phyloP scores from a whole-genome alignment of 2,888 invertebrate genomes.

The Gibbula magus region DNA sequence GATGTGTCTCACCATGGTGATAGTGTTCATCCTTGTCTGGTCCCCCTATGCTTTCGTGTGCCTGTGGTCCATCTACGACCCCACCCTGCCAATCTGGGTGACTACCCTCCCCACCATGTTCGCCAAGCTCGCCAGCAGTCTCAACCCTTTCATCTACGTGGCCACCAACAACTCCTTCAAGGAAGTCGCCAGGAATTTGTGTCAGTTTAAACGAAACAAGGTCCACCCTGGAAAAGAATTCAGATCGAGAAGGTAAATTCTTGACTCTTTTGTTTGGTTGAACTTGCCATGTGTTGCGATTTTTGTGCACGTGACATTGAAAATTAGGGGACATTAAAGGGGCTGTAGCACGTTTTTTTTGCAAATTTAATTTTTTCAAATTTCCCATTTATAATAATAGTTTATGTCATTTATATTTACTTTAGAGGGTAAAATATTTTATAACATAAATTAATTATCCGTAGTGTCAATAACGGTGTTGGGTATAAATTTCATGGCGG shows the following conservation, averaged over 20 bases:
- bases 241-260: neutral
- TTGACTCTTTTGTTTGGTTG: too few relatives aligned
- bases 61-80: constrained; percentile 37
- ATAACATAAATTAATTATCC: too few relatives aligned
- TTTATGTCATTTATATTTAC: too few relatives aligned
- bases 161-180: constrained; percentile 40
- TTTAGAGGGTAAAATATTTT: too few relatives aligned
- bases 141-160: constrained; percentile 43
- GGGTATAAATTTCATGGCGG: too few relatives aligned
- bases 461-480: too few relatives aligned
- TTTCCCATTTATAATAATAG: too few relatives aligned
- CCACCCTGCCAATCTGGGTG: constrained; percentile 36
- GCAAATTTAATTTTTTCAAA: too few relatives aligned
- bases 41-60: constrained; percentile 47
- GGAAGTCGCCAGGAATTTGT: neutral
- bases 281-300: too few relatives aligned
- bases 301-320: too few relatives aligned
- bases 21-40: constrained; percentile 44
- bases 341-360: too few relatives aligned
- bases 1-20: constrained; percentile 44
- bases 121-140: constrained; percentile 41
- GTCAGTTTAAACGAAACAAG: neutral
- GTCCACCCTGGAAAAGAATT: neutral
- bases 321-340: too few relatives aligned
- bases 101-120: constrained; percentile 45